Base-by-base conservation (phyloP, 2,888 invertebrate species). In the Hedychridium roseum region DNA sequence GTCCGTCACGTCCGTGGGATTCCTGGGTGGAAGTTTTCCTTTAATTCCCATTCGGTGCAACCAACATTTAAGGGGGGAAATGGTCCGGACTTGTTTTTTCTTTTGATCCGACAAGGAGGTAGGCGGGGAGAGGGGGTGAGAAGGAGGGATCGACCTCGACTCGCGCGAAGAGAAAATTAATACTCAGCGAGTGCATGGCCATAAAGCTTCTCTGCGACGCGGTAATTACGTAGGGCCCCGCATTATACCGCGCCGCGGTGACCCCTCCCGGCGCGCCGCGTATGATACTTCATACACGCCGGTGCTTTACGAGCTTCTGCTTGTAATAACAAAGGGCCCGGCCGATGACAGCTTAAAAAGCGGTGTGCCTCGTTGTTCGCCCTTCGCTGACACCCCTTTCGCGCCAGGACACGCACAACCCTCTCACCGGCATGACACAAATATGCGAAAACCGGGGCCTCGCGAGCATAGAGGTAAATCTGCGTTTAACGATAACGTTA, bases 151-250 rank as follows among this genome's bases (percentile, higher is more conserved):
- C n/a, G n/a, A n/a, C n/a, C n/a, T n/a, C n/a, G n/a, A n/a, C n/a
- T n/a, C n/a, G 59, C 57, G 67, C 66, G 60, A 68, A n/a, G 66
- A 74, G 69, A 65, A 73, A 75, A 76, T 75, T 75, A 75, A 75
- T 74, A 72, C 73, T 68, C 68, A 55, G 38, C 44, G 57, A 66
- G 64, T 66, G 65, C 62, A 54, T 47, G 64, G 64, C 65, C 71
- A 69, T 75, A 75, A 75, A 74, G 74, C 71, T 74, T 74, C 68
- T 66, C 65, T 57, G 68, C 69, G 71, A 73, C 71, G 73, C 71
- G 70, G 74, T 71, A 75, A 74, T 72, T 73, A 73, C 69, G 68
- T 68, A 53, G 60, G 56, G 54, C 56, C 62, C 40, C 42, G 64
- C 58, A 59, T 64, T 66, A 60, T 66, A 59, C 44, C 49, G 43